Conservation (phyloP, 2,888 invertebrate genomes). For the Sphaeridia pumilis region DNA sequence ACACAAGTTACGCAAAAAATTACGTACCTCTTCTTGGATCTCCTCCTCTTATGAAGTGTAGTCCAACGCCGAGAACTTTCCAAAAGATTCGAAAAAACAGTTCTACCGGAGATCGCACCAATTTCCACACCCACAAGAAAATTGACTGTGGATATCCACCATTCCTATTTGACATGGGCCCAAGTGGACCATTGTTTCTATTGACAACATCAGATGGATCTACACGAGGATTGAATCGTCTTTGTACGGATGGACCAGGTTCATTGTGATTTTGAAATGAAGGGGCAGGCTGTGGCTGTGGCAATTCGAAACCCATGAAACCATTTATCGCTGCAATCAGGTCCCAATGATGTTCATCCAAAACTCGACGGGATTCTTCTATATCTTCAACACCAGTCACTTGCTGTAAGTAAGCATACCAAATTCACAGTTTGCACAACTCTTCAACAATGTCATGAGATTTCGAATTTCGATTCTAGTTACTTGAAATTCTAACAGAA, state of each 20-base stretch:
- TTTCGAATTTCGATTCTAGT: too few species aligned
- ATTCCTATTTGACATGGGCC: too few species aligned
- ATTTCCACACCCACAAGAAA: conserved; percentile 32
- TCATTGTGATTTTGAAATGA: conserved; percentile 5
- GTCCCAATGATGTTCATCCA: conserved; percentile 89
- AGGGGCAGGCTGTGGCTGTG: conserved; percentile 3
- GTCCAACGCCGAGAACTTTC: conserved; percentile 32
- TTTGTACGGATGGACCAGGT: neutral
- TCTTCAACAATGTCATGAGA: neutral
- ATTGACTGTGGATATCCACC: conserved; percentile 39
- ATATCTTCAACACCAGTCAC: conserved; percentile 89
- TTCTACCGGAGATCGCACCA: conserved; percentile 30
- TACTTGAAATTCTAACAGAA: conserved; percentile 80
- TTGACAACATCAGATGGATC: too few species aligned
- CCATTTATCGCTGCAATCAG: conserved; percentile 82
- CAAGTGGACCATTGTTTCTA: too few species aligned
- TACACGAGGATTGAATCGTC: neutral
- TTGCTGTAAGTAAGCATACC: conserved; percentile 48
- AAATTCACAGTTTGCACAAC: neutral
- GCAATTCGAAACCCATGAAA: conserved; percentile 78
- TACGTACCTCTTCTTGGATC: conserved; percentile 63
- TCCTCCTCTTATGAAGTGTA: conserved; percentile 44
- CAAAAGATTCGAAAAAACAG: conserved; percentile 34
- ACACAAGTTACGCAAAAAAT: too few species aligned
- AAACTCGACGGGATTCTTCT: conserved; percentile 74